phyloP scores from a whole-genome alignment of 2,888 invertebrate genomes.

The Neoascia interrupta region DNA sequence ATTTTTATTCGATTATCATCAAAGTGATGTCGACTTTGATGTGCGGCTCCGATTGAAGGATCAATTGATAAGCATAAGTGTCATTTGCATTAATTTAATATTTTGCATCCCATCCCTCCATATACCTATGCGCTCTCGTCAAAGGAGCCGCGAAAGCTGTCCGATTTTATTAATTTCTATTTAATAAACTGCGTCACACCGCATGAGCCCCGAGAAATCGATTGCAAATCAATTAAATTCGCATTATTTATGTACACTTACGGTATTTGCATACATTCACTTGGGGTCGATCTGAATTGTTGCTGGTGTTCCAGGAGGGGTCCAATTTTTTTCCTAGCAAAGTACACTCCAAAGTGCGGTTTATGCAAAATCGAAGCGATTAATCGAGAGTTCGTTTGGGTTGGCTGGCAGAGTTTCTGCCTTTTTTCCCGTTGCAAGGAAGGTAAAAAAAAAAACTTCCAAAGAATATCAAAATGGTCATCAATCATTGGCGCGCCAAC shows the following conservation, averaged over 20 bases:
- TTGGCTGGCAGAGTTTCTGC: background rate
- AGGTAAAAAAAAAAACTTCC: slow-evolving; percentile 7
- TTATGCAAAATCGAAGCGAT: slow-evolving; percentile 66
- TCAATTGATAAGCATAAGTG: slow-evolving; percentile 57
- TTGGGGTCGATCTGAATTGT: background rate
- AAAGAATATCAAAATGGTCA: slow-evolving; percentile 67
- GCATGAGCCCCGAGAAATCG: slow-evolving; percentile 39
- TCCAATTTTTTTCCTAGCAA: slow-evolving; percentile 1
- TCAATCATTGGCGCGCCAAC: slow-evolving; percentile 67
- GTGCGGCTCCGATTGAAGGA: slow-evolving; percentile 26
- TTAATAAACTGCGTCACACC: slow-evolving; percentile 43
- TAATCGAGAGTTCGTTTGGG: slow-evolving; percentile 48
- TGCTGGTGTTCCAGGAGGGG: background rate
- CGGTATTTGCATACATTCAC: slow-evolving; percentile 40
- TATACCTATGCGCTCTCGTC: background rate
- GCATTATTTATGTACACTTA: slow-evolving; percentile 63
- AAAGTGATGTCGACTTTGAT: slow-evolving; percentile 49
- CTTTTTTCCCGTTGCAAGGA: slow-evolving; percentile 29
- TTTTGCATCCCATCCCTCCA: background rate
- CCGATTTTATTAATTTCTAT: slow-evolving; percentile 61
- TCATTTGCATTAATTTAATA: slow-evolving; percentile 57
- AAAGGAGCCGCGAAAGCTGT: background rate
- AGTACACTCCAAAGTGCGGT: slow-evolving; percentile 56
- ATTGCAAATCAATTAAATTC: slow-evolving; percentile 68
- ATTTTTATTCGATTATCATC: slow-evolving; percentile 46